Base-by-base conservation (phyloP, 1,140 invertebrate genomes). In the Triops cancriformis region DNA sequence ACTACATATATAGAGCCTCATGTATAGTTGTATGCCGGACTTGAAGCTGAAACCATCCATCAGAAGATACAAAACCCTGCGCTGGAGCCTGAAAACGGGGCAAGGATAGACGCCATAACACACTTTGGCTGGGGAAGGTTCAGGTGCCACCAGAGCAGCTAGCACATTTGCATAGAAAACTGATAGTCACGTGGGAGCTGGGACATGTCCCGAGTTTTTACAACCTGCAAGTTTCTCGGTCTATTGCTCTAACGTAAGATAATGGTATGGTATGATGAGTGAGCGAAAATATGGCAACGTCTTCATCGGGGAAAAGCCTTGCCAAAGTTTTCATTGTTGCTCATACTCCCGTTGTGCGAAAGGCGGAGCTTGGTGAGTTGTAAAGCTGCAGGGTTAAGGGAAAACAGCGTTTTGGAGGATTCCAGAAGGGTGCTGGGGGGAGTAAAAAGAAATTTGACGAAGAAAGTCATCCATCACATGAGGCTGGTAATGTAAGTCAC, bases 101-200 rank as follows among this genome's bases (percentile, higher is more conserved):
- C 9, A 64, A 18, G 18, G 23, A 64, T 23, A 64, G 18, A 23
- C 23, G 18, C 9, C 31, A 37, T 37, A 37, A 64, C n/a, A 64
- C 51, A 64, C 9, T 14, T 37, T 37, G n/a, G 31, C 31, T 37
- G 2, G 2, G 31, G 31, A 37, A 37, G 51, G 51, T 64, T 64
- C 51, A 64, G 51, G 51, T 64, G 51, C 51, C 51, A n/a, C 51
- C 51, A 64, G 7, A 18, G 18, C 14, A 64, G 18, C 51, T 2
- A 23, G 14, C 23, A 14, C 51, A 64, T 64, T 64, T 64, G 51
- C 51, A 64, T 64, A 64, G 51, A 64, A 64, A 64, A 64, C 51
- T 64, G 51, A 64, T 64, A 64, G 51, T 64, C 51, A 64, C 51
- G 51, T 64, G 51, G 51, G 51, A 64, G 51, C 51, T 64, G 10